These are phyloP conservation scores for Hystrix brachyura DNA, from an alignment of 2,113 vertebrate species.

Conservation along the genomic window DNA sequence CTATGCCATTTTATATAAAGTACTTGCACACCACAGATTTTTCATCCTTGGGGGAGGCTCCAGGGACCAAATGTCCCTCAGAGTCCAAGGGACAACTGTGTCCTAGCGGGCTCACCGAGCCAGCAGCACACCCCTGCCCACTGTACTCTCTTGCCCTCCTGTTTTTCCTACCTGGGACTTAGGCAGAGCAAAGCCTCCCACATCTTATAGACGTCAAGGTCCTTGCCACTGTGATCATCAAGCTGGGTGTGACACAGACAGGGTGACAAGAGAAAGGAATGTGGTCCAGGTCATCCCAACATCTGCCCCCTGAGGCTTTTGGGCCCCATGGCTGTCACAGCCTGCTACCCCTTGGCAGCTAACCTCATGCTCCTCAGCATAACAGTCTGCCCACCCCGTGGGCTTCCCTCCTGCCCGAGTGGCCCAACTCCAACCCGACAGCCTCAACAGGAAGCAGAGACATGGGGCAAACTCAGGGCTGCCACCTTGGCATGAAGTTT, in stretches of 20 bases:
- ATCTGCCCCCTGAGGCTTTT: not conserved
- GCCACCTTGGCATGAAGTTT: not conserved
- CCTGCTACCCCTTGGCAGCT: fast-evolving
- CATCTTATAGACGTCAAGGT: not conserved
- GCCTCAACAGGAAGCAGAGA: not conserved
- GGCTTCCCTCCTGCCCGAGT: not conserved
- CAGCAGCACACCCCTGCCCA: not conserved
- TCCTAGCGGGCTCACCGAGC: too few relatives aligned
- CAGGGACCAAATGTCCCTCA: too few relatives aligned
- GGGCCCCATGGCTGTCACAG: not conserved
- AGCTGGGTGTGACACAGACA: not conserved
- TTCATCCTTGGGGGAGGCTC: too few relatives aligned
- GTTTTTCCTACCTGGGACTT: not conserved
- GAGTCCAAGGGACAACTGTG: not conserved
- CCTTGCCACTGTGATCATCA: not conserved
- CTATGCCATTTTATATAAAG: not conserved
- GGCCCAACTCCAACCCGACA: not conserved
- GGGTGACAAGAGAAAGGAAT: not conserved
- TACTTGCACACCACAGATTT: not conserved
- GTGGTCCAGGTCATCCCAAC: not conserved
- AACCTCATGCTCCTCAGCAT: not conserved
- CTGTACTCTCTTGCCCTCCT: fast-evolving
- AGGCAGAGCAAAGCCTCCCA: not conserved
- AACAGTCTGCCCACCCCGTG: too few relatives aligned
- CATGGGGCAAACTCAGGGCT: not conserved